Conservation (phyloP, 2,888 invertebrate species). For the Drosophila gaucha region DNA sequence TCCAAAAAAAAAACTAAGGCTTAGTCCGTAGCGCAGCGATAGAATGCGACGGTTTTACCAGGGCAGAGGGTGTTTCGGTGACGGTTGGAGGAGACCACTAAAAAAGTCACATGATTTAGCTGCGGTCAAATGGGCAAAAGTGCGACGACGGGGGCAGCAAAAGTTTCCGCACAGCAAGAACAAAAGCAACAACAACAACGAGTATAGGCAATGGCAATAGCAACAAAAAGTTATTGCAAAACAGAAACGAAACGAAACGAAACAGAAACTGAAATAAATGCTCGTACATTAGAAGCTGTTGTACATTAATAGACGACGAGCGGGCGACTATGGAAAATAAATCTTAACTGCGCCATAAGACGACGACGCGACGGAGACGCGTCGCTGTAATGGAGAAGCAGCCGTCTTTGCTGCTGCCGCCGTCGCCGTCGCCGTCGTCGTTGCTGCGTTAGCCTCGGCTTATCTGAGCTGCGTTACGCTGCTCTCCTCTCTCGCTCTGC, state of each 20-base stretch:
- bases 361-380: constrained; percentile 29
- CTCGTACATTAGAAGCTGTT: constrained; percentile 65
- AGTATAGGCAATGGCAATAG: constrained; percentile 12
- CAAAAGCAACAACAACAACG: constrained; percentile 36
- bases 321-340: constrained; percentile 70
- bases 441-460: constrained; percentile 34
- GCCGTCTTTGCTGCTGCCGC: constrained; percentile 23
- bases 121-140: constrained; percentile 65
- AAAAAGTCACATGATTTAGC: constrained; percentile 77
- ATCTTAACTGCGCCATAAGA: constrained; percentile 81
- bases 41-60: not conserved
- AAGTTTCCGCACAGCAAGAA: constrained; percentile 71
- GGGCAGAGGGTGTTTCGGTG: not conserved
- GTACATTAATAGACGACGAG: constrained; percentile 54
- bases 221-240: constrained; percentile 63
- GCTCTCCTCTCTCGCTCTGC: not conserved
- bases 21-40: constrained; percentile 3
- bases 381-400: constrained; percentile 65
- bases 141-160: constrained; percentile 47
- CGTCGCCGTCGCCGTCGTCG: constrained; percentile 7
- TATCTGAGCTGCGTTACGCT: constrained; percentile 19
- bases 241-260: constrained; percentile 55
- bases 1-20: too few relatives aligned
- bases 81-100: constrained; percentile 44
- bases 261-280: constrained; percentile 55